Base-by-base conservation (phyloP, 2,888 invertebrate species). In the Ametastegia equiseti region DNA sequence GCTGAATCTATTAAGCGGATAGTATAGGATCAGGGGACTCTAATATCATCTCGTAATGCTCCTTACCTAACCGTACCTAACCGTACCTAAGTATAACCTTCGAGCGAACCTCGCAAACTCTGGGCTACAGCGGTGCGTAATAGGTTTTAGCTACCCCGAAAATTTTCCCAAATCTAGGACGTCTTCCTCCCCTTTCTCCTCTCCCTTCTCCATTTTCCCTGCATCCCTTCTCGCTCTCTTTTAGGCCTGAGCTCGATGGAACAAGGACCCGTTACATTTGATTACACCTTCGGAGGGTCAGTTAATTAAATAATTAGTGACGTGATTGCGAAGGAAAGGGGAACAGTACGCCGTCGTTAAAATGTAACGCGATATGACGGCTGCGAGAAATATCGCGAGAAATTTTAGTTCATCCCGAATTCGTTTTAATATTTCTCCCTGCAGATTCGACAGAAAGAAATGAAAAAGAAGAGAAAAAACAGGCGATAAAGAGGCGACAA, bases 1-100 rank as follows among this genome's bases (percentile, higher is more conserved):
- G 85, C 82, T 85, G 86, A 88, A 88, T 89, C 87, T 88, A 87
- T 89, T 89, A 88, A 87, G 87, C 83, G 86, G 86, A 87, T 89
- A 86, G 86, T 84, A 87, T 87, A 86, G 86, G 85, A 87, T 87
- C 84, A 84, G 80, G 81, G 82, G 80, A 84, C 81, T 86, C 84
- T 85, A 86, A 88, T 87, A 87, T 87, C 84, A 87, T 87, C 86
- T 85, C 85, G 84, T 86, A 87, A 88, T 85, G 84, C 85, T 86
- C 85, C 85, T 86, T 84, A 84, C 82, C 83, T 83, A 82, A 77
- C 81, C 73, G 50, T 84, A 84, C 82, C 83, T 83, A 82, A 77
- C 81, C 73, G 50, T 50, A 73, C 75, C 50, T 54, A 33, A 50
- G 47, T 54, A 45, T 45, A 75, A 50, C 65, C 39, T 75, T 36